Evolutionary conservation across 1,140 invertebrate genomes (phyloP), one percentile per base, ranked within the genome.

Genomic region (Luehdorfia chinensis): DNA sequence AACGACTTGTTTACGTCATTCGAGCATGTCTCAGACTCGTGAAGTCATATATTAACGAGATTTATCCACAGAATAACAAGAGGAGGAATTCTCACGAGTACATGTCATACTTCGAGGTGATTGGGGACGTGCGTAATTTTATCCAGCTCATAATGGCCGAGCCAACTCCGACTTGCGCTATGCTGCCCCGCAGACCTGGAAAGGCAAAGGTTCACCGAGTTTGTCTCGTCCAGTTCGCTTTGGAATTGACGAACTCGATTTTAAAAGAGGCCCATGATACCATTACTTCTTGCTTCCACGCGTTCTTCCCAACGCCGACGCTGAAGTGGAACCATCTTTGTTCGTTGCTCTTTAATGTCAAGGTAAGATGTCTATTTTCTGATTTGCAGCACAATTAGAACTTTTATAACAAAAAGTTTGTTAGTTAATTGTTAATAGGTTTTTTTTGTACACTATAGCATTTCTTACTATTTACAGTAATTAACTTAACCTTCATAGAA

Each of bases 291-390:
- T 98, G 97, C 79, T 98, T 97, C 70, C 96, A 98, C 84, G 96
- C 96, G 0, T 98, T 98, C 87, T 98, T 97, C 87, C 97, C 97
- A 0, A 98, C 96, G 0, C 94, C 95, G 0, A 93, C 92, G 47
- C 87, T 98, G 11, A 98, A 98, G 75, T 98, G 97, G 97, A 93
- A 93, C 47, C 94, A 94, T 67, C 78, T 98, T 0, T 97, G 96
- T 84, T 94, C 97, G 70, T 79, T 98, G 8, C 86, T 98, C 11
- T 90, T 90, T 27, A 90, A 94, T 65, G 93, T 95, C 59, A 93
- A 93, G 81, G 93, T 94, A 88, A 84, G 12, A 14, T 2, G 6
- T 30, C 23, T 44, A 39, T 34, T 14, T 51, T 70, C 6, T 23
- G n/a, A n/a, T 21, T 45, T 41, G 31, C 4, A 14, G 2, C 12